Base-by-base conservation (phyloP, 2,797 vertebrate genomes). In the Lerista edwardsae region DNA sequence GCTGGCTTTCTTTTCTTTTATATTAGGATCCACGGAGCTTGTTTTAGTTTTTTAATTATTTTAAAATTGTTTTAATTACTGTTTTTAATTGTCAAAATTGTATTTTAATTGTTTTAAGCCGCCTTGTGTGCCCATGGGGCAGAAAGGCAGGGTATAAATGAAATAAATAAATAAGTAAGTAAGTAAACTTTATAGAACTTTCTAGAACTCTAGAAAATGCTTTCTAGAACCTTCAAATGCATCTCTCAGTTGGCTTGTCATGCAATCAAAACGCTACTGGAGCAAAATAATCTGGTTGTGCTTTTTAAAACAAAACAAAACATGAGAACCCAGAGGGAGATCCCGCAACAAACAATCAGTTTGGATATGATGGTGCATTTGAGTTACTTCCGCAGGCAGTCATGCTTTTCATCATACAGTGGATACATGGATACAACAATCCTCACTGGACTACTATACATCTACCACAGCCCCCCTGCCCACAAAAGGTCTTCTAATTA, bases 401-500 rank as follows among this genome's bases (percentile, higher is more conserved):
- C 95, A 96, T 96, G 94, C 94, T 90, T 85, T 79, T 91, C 62
- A 2, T 72, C 75, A 71, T 90, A 55, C 51, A 90, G 89, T 82
- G n/a, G n/a, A n/a, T n/a, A n/a, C n/a, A n/a, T 79, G 86, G 82
- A 76, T 85, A 93, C 79, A 84, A 75, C 79, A 73, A 81, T 91
- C 29, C 83, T 87, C 73, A 55, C 47, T 86, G 78, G 71, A 86
- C 61, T 65, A 79, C n/a, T n/a, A n/a, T n/a, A n/a, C 21, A 88
- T 74, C 68, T 79, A 9, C 34, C 3, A 84, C 74, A 82, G 69
- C 72, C 39, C 87, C 86, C 80, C n/a, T n/a, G n/a, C n/a, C n/a
- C 39, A 88, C 82, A 75, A 25, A 47, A 86, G 69, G 23, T 78
- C 80, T 87, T 86, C 67, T 47, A 82, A 44, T 55, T 57, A 84